Base-by-base conservation (phyloP, 2,113 vertebrate genomes). In the Psophia crepitans region DNA sequence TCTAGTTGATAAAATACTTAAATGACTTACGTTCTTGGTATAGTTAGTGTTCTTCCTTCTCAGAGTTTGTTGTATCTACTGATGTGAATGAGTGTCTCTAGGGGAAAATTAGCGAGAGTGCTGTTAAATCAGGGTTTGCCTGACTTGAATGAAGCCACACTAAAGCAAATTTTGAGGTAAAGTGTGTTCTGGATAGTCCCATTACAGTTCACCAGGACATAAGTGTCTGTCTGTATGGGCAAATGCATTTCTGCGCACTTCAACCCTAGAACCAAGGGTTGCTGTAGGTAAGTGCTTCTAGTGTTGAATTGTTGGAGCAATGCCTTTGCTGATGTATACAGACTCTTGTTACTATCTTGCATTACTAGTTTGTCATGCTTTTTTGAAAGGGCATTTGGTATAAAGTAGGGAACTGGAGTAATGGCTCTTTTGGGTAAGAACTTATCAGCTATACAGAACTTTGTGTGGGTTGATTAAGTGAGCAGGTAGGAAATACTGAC, bases 401-500 rank as follows among this genome's bases (percentile, higher is more conserved):
- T 35, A 53, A 35, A 92, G 35, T 5, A 68, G 5, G 18, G 12
- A 73, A 5, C 30, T 75, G 30, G 33, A 56, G 8, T 30, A 46
- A 10, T n/a, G 13, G 4, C 16, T 86, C 18, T n/a, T 54, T 19
- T 22, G 61, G 28, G 7, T 63, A 54, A 56, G 70, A 51, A 30
- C 27, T 48, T 12, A 24, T 49, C 17, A 37, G 3, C 56, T 35
- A 0, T 9, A 8, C 13, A 53, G 57, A 60, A 1, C 33, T 33
- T 70, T 9, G 6, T 10, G 41, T 54, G 48, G 41, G 11, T 18
- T 84, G 66, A 48, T 39, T 13, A 24, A 41, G 18, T 30, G 39
- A 75, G 21, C 33, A 56, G 37, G 27, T 27, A 17, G 53, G 75
- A 69, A 43, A 68, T 46, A 10, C n/a, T 81, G 43, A 11, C 33